Base-by-base conservation (phyloP, 1,140 invertebrate genomes). In the Pseudomyrmex cubaensis region DNA sequence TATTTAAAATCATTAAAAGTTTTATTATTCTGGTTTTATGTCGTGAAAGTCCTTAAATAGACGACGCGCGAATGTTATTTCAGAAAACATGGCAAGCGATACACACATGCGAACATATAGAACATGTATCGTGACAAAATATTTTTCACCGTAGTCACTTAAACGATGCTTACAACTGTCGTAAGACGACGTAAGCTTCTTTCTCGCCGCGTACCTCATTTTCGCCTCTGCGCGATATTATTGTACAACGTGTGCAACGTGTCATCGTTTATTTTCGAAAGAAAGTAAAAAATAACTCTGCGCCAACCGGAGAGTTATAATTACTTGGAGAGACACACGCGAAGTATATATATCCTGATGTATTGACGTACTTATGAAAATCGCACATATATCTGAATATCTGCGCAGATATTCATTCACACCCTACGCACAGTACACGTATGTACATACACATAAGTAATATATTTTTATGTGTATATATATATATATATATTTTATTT, bases 351-450 rank as follows among this genome's bases (percentile, higher is more conserved):
- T 35, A 35, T 35, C 35, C 35, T 35, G 56, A 62, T 48, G 56
- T 80, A 78, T 56, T 84, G 86, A 87, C 87, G n/a, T n/a, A n/a
- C 84, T 85, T 70, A 82, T 85, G 78, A 87, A 86, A 87, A 88
- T 77, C 83, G 74, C 56, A 70, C 72, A 0, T 7, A 0, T 7
- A 35, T 35, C 35, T 35, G 64, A 87, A 88, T 86, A 35, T 5
- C 35, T 35, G 35, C 35, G 72, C 76, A 78, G 56, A 56, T 70
- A 52, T 52, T 61, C 80, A 77, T 83, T 86, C 52, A 64, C 74
- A 80, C 54, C 10, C 70, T 35, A 35, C 35, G 35, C 35, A 35
- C 35, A 35, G 35, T 35, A 35, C 35, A 35, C 35, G 35, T 25
- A 25, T 0, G 0, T 35, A 5, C 4, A 5, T 0, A 35, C 0